A percentile compares a stretch with the other conserved stretches of the same genome.
phyloP scores from a whole-genome alignment of 2,113 vertebrate genomes.

The Macroglossus sobrinus region DNA sequence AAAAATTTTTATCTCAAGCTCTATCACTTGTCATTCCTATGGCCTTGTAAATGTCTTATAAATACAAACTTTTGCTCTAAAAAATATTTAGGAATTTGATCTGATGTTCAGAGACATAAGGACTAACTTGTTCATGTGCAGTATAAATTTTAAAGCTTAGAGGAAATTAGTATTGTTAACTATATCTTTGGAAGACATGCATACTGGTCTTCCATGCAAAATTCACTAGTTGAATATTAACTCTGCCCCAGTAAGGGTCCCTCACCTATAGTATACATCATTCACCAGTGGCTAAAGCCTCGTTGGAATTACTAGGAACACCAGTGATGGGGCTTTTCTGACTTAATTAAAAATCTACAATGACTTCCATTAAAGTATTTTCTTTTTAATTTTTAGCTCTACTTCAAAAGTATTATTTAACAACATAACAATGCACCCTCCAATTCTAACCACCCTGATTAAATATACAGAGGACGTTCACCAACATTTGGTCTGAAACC shows the following conservation, averaged over 20 bases:
- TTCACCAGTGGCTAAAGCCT: not conserved
- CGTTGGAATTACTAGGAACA: not conserved
- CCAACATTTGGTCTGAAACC: slow-evolving; percentile 33
- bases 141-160: slow-evolving; percentile 49
- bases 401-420: slow-evolving; percentile 31
- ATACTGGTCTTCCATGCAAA: not conserved
- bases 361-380: not conserved
- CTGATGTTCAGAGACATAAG: slow-evolving; percentile 17
- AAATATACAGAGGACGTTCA: slow-evolving; percentile 8
- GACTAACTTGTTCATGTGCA: slow-evolving; percentile 32
- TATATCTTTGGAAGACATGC: slow-evolving; percentile 22
- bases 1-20: not conserved
- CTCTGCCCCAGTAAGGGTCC: not conserved
- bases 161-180: slow-evolving; percentile 37
- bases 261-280: not conserved
- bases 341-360: slow-evolving; percentile 38
- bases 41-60: slow-evolving; percentile 46
- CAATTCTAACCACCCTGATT: not conserved
- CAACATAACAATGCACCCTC: not conserved
- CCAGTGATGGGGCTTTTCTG: not conserved
- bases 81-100: slow-evolving; percentile 34
- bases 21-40: slow-evolving; percentile 1
- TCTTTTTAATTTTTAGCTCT: slow-evolving; percentile 33
- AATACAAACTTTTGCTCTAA: slow-evolving; percentile 46
- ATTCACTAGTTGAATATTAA: not conserved